Evolutionary conservation across 2,888 invertebrate species (phyloP).

Genomic region (Sericinus montela): DNA sequence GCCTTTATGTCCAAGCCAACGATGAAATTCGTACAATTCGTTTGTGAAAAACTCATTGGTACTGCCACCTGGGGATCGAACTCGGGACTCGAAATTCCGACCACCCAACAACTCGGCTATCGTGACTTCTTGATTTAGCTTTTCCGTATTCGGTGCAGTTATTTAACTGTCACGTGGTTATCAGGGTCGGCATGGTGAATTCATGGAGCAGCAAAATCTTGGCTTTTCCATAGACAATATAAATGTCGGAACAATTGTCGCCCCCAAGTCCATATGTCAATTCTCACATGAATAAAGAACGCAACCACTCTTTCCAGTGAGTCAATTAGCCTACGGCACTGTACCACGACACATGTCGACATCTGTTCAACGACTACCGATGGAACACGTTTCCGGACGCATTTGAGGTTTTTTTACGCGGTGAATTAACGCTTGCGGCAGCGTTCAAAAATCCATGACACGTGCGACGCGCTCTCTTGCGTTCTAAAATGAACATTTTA

Average conservation of each 20-base stretch:
- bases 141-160: too few relatives aligned
- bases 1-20: too few relatives aligned
- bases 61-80: too few relatives aligned
- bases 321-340: slow-evolving; percentile 63
- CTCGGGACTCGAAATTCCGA: too few relatives aligned
- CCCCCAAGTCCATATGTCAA: slow-evolving; percentile 22
- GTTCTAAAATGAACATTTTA: slow-evolving; percentile 29
- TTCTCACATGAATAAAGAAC: background rate
- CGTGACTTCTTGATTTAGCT: too few relatives aligned
- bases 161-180: too few relatives aligned
- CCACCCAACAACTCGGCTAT: too few relatives aligned
- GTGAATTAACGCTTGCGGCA: slow-evolving; percentile 58
- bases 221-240: too few relatives aligned
- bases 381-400: slow-evolving; percentile 66
- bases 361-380: slow-evolving; percentile 70
- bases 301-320: slow-evolving; percentile 51
- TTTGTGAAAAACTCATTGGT: too few relatives aligned
- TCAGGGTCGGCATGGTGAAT: too few relatives aligned
- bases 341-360: slow-evolving; percentile 67
- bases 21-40: too few relatives aligned
- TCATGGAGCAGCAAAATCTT: too few relatives aligned
- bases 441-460: slow-evolving; percentile 43
- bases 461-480: slow-evolving; percentile 38
- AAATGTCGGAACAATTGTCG: background rate
- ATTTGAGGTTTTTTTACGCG: slow-evolving; percentile 56